Conservation (phyloP, 1,140 invertebrate species). For the Streblospio benedicti region DNA sequence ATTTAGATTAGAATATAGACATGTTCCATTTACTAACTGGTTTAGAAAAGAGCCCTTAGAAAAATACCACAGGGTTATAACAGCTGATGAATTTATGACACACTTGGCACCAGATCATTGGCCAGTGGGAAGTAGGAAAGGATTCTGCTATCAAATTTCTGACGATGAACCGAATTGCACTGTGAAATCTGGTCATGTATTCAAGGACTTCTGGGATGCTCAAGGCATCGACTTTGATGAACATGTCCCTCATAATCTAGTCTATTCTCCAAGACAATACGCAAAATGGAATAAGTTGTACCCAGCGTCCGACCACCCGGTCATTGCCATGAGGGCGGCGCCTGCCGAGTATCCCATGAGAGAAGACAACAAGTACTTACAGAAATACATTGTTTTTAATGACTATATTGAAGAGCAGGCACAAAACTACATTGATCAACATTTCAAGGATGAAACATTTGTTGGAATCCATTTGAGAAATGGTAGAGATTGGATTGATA, state of each 20-base stretch:
- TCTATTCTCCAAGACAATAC: too few species aligned
- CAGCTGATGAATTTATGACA: slow-evolving; percentile 84
- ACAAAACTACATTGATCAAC: slow-evolving; percentile 64
- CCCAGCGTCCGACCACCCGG: slow-evolving; percentile 57
- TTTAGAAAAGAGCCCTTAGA: slow-evolving; percentile 70
- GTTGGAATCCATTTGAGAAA: slow-evolving; percentile 90
- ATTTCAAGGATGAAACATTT: slow-evolving; percentile 64
- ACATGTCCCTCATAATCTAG: too few species aligned
- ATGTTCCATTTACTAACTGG: slow-evolving; percentile 77
- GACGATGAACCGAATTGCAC: too few species aligned
- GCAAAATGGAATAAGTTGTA: too few species aligned
- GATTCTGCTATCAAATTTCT: slow-evolving; percentile 37
- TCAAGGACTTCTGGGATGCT: too few species aligned
- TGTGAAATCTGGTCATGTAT: too few species aligned
- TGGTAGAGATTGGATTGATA: slow-evolving; percentile 82
- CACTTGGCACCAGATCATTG: slow-evolving; percentile 69
- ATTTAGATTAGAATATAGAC: slow-evolving; percentile 56
- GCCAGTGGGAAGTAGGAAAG: slow-evolving; percentile 69
- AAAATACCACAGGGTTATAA: slow-evolving; percentile 73
- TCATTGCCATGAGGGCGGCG: slow-evolving; percentile 66
- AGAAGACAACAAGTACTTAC: slow-evolving; percentile 67
- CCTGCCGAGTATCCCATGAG: slow-evolving; percentile 91
- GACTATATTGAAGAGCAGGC: slow-evolving; percentile 59
- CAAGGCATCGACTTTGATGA: too few species aligned
- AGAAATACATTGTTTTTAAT: slow-evolving; percentile 80